Evolutionary conservation across 2,113 vertebrate genomes (phyloP).

Genomic region (Donacobius atricapilla): DNA sequence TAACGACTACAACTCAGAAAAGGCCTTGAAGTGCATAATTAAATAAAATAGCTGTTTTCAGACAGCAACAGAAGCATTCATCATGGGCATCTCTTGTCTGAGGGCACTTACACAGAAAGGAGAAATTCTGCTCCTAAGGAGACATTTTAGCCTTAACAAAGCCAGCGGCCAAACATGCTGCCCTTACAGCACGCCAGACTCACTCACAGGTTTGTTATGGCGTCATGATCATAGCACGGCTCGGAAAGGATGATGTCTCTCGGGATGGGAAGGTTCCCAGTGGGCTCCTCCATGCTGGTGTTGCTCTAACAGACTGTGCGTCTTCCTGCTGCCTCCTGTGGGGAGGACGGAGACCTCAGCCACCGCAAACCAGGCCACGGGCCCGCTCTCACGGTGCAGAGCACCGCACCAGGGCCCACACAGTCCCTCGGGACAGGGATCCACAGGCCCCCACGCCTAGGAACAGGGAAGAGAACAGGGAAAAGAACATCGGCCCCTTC

Average conservation of each 20-base stretch:
- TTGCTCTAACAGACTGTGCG: not conserved
- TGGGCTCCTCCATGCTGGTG: constrained; percentile 40
- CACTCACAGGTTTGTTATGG: constrained; percentile 54
- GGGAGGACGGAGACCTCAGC: not conserved
- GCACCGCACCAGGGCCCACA: not conserved
- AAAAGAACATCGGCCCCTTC: too few relatives aligned
- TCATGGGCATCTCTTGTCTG: not conserved
- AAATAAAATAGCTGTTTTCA: not conserved
- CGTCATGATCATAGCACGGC: not conserved
- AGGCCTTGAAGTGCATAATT: accelerated
- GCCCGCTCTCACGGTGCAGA: accelerated
- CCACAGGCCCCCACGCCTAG: accelerated
- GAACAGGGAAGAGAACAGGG: not conserved
- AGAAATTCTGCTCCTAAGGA: not conserved
- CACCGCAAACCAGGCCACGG: not conserved
- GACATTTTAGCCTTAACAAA: not conserved
- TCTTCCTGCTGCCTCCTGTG: not conserved
- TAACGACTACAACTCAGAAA: not conserved
- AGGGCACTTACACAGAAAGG: not conserved
- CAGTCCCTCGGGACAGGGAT: not conserved
- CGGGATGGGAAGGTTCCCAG: not conserved
- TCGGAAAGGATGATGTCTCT: not conserved
- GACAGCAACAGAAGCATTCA: not conserved
- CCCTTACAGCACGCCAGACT: not conserved
- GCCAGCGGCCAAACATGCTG: accelerated